Conservation (phyloP, 1,140 invertebrate genomes). For the Meteorus sp. region DNA sequence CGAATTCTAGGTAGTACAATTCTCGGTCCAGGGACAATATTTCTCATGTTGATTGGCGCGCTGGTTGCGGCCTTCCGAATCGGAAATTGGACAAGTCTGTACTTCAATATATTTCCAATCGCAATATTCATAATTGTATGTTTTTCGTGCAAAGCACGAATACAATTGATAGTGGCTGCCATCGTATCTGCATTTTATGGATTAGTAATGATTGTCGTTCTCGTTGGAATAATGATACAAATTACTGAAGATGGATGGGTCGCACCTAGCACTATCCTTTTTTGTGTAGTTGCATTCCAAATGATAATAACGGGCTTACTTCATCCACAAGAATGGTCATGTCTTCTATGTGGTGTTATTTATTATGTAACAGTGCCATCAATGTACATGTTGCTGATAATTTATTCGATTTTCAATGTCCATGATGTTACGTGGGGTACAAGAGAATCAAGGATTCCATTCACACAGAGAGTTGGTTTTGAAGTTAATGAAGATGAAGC, state of each 20-base stretch:
- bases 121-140: slow-evolving; percentile 75
- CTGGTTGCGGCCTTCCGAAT: slow-evolving; percentile 81
- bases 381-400: slow-evolving; percentile 70
- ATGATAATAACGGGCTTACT: slow-evolving; percentile 72
- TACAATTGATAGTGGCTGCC: slow-evolving; percentile 76
- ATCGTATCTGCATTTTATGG: slow-evolving; percentile 79
- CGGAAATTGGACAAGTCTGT: slow-evolving; percentile 77
- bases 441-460: slow-evolving; percentile 69
- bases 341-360: slow-evolving; percentile 75
- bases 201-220: slow-evolving; percentile 89
- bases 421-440: slow-evolving; percentile 81
- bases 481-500: slow-evolving; percentile 28
- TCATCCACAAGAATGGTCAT: slow-evolving; percentile 83
- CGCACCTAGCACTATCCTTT: slow-evolving; percentile 79
- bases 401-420: slow-evolving; percentile 69
- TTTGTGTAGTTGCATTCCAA: slow-evolving; percentile 65
- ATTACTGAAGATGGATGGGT: slow-evolving; percentile 77
- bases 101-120: slow-evolving; percentile 77
- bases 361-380: slow-evolving; percentile 73
- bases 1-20: slow-evolving; percentile 73
- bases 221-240: slow-evolving; percentile 84
- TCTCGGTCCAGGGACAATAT: slow-evolving; percentile 82
- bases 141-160: slow-evolving; percentile 71
- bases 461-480: too few relatives aligned
- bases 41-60: slow-evolving; percentile 89